Conservation (phyloP, 2,797 vertebrate genomes). For the Natrix natrix region DNA sequence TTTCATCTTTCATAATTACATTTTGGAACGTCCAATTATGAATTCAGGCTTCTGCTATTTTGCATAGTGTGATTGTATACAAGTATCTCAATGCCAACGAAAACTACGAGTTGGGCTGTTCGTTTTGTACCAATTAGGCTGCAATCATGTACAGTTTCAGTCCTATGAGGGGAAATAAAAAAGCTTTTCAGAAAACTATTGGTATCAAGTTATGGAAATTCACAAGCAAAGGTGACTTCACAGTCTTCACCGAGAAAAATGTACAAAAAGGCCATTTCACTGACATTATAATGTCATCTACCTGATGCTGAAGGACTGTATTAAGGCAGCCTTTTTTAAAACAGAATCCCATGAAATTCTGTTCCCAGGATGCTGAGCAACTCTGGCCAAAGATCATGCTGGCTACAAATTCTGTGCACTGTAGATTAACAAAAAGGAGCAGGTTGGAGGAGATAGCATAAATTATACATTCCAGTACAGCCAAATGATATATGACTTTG, state of each 20-base stretch:
- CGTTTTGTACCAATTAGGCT: constrained; percentile 57
- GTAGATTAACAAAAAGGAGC: not conserved
- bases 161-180: not conserved
- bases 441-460: not conserved
- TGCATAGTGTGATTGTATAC: constrained; percentile 72
- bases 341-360: not conserved
- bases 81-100: constrained; percentile 67
- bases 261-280: constrained; percentile 23
- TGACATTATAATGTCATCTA: constrained; percentile 42
- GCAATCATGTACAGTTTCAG: constrained; percentile 41
- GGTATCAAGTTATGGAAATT: constrained; percentile 42
- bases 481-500: not conserved
- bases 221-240: not conserved
- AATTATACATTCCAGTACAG: not conserved
- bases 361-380: not conserved
- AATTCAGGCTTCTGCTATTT: constrained; percentile 79
- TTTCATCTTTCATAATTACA: constrained; percentile 99
- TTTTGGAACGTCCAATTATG: constrained; percentile 97
- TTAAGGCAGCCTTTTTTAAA: not conserved
- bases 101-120: constrained; percentile 56
- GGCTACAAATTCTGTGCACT: not conserved
- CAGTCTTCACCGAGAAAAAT: constrained; percentile 4
- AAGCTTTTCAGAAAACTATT: constrained; percentile 47
- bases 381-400: not conserved
- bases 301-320: not conserved